Evolutionary conservation across 2,113 vertebrate genomes (phyloP).

Genomic region (Nicator chloris): DNA sequence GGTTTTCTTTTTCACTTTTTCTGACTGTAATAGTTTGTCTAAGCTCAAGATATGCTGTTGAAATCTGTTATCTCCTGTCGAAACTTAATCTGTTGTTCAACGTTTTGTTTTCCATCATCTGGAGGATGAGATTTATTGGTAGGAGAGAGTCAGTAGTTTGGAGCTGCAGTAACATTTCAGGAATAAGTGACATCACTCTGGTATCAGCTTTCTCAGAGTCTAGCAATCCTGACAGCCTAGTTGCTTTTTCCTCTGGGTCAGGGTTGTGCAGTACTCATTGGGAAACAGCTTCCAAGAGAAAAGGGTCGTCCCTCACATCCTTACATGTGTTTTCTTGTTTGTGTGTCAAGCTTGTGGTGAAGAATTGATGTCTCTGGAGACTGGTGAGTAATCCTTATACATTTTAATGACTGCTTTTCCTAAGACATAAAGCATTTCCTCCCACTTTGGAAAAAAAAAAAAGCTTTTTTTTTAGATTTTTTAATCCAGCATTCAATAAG

Average conservation of each 20-base stretch:
- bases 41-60: rapidly evolving
- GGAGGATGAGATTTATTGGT: slow-evolving; percentile 19
- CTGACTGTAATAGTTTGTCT: not conserved
- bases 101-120: not conserved
- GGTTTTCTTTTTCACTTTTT: not conserved
- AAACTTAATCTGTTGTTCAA: not conserved
- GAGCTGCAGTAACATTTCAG: slow-evolving; percentile 51
- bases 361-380: slow-evolving; percentile 19
- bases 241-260: slow-evolving; percentile 43
- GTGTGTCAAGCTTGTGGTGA: not conserved
- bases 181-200: slow-evolving; percentile 78
- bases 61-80: not conserved
- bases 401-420: not conserved
- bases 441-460: not conserved
- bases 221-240: slow-evolving; percentile 59
- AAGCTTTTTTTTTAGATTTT: not conserved
- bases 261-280: slow-evolving; percentile 43
- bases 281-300: slow-evolving; percentile 51
- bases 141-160: slow-evolving; percentile 43
- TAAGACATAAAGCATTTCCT: not conserved
- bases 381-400: slow-evolving; percentile 65
- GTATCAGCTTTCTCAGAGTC: slow-evolving; percentile 76
- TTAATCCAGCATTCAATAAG: not conserved
- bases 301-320: not conserved
- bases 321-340: not conserved